Conservation (phyloP, 1,140 invertebrate species). For the Holotrichia oblita region DNA sequence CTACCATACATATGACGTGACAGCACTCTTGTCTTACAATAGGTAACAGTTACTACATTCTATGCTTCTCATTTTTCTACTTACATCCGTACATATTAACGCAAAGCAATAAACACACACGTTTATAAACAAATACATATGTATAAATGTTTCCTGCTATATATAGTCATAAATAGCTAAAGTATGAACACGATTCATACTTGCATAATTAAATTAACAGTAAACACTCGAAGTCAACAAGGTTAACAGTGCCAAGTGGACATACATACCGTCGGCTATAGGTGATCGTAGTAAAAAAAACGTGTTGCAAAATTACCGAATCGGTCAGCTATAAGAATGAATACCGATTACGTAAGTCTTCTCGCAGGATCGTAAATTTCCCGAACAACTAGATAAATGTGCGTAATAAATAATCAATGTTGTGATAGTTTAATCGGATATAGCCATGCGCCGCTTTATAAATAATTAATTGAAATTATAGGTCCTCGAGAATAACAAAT, state of each 20-base stretch:
- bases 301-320: background rate
- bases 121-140: background rate
- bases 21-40: no score
- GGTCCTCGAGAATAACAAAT: constrained; percentile 29
- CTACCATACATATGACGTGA: no score
- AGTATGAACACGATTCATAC: background rate
- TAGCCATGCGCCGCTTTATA: background rate
- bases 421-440: constrained; percentile 31
- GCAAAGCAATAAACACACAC: no score
- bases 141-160: background rate
- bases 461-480: constrained; percentile 36
- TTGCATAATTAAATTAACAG: constrained; percentile 26
- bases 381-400: background rate
- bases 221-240: constrained; percentile 14
- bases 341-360: background rate
- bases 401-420: background rate
- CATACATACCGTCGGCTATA: background rate
- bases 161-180: background rate
- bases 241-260: constrained; percentile 9
- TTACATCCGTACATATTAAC: no score
- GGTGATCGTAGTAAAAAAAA: background rate
- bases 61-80: no score
- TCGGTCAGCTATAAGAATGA: background rate
- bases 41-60: no score
- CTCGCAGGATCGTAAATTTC: background rate